These are phyloP conservation scores for Patella depressa DNA, from an alignment of 2,888 invertebrate genomes.

Conservation along the genomic window DNA sequence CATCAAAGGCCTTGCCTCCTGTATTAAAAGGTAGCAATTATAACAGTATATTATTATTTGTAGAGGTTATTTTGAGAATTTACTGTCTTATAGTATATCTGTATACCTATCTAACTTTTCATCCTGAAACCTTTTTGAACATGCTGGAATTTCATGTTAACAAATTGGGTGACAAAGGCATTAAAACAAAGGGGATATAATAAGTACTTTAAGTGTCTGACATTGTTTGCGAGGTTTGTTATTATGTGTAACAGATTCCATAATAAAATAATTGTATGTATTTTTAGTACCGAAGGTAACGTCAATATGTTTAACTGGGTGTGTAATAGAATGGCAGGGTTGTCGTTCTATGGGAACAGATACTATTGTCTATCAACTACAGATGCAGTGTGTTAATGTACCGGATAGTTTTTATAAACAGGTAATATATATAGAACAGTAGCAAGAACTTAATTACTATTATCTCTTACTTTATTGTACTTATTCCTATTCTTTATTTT, in stretches of 20 bases:
- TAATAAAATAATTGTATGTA: no score
- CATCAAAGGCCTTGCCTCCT: slow-evolving; percentile 85
- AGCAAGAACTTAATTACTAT: no score
- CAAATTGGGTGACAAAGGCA: no score
- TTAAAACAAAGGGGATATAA: no score
- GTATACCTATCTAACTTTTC: no score
- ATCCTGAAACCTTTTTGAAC: no score
- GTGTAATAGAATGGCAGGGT: slow-evolving; percentile 80
- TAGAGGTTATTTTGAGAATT: no score
- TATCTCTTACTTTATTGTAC: not conserved
- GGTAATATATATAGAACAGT: slow-evolving; percentile 69
- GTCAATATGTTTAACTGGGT: slow-evolving; percentile 75
- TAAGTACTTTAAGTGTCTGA: not conserved
- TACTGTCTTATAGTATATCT: no score
- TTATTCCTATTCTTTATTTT: not conserved
- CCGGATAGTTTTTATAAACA: slow-evolving; percentile 78
- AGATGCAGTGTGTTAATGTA: slow-evolving; percentile 72
- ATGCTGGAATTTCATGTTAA: no score
- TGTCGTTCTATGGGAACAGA: slow-evolving; percentile 77
- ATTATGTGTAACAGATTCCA: not conserved
- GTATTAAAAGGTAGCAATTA: slow-evolving; percentile 77
- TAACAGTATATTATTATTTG: not conserved
- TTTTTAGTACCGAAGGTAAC: slow-evolving; percentile 76
- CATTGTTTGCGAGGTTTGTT: not conserved
- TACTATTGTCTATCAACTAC: slow-evolving; percentile 82